These are phyloP conservation scores for Chascanopsetta lugubris DNA, from an alignment of 2,113 vertebrate genomes.

Conservation along the genomic window DNA sequence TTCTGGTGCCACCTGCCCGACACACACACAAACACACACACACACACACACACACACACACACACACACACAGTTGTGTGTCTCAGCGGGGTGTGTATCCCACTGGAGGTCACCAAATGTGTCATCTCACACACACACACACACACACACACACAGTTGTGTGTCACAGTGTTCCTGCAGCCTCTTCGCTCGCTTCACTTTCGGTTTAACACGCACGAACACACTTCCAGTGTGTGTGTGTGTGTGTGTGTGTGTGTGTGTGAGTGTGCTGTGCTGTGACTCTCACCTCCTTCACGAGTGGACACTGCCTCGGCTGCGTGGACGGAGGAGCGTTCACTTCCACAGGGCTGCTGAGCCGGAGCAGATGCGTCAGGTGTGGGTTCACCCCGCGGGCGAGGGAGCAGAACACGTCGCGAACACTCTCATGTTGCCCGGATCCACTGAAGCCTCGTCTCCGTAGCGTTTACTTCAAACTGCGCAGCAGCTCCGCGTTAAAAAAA, in stretches of 20 bases:
- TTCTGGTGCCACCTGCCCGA: constrained; percentile 47
- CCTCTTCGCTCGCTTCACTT: constrained; percentile 52
- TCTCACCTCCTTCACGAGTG: too few relatives aligned
- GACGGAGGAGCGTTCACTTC: too few relatives aligned
- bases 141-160: too few relatives aligned
- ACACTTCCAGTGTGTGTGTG: neutral
- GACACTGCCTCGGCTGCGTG: too few relatives aligned
- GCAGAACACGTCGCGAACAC: constrained; percentile 60
- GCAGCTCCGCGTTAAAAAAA: constrained; percentile 30
- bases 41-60: neutral
- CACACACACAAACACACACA: neutral
- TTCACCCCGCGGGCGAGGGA: constrained; percentile 62
- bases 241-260: too few relatives aligned
- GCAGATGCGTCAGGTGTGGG: constrained; percentile 73
- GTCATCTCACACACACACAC: neutral
- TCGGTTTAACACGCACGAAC: constrained; percentile 51
- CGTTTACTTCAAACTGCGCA: constrained; percentile 47
- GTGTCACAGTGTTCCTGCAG: constrained; percentile 19
- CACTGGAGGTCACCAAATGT: too few relatives aligned
- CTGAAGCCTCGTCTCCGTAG: constrained; percentile 12
- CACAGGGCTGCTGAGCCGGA: constrained; percentile 23
- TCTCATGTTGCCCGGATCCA: constrained; percentile 68
- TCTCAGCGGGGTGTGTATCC: too few relatives aligned
- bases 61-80: too few relatives aligned
- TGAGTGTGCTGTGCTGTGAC: too few relatives aligned